Base-by-base conservation (phyloP, 2,113 vertebrate genomes). In the Terrapene triunguis region DNA sequence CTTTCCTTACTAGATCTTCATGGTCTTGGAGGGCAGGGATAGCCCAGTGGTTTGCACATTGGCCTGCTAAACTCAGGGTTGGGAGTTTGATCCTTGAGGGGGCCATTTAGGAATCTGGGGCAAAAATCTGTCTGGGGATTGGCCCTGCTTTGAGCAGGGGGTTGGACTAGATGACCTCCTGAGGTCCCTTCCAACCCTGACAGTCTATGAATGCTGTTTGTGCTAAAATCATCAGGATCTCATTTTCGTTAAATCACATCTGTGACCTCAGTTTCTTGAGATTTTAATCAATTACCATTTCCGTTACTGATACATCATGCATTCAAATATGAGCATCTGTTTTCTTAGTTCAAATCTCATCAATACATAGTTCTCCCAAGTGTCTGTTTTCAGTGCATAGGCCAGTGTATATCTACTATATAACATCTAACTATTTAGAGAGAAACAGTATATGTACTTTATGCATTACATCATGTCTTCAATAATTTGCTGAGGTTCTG, bases 231-330 rank as follows among this genome's bases (percentile, higher is more conserved):
- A 12, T 79, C 89, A 90, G 50, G 38, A 92, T 92, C 10, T 1
- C 79, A 85, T 78, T 69, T 95, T 95, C 51, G 17, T 47, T 78
- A 90, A 90, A 90, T 90, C 65, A 84, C 85, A 82, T 90, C 91
- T 92, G 42, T 96, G 91, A 87, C 88, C 94, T 93, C 86, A 57
- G 74, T 6, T 79, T 96, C 93, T 85, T 57, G 90, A 95, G 88
- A 80, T 81, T 90, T 87, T 91, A 93, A 92, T 97, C 2, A 57
- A 85, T 91, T 95, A 89, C 53, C 17, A 89, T 54, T 96, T 85
- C 57, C 32, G n/a, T 91, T 50, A 35, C 55, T 80, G 82, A 90
- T 95, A 59, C 12, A 54, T 93, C 87, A 95, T n/a, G 81, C 92
- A 96, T 88, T 89, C 54, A 94, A 51, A 96, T 79, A 38, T 24